Percentiles rank a stretch among this genome's conserved stretches.
Evolutionary conservation across 2,113 vertebrate species (phyloP).

Genomic region (Ramphastos sulfuratus): DNA sequence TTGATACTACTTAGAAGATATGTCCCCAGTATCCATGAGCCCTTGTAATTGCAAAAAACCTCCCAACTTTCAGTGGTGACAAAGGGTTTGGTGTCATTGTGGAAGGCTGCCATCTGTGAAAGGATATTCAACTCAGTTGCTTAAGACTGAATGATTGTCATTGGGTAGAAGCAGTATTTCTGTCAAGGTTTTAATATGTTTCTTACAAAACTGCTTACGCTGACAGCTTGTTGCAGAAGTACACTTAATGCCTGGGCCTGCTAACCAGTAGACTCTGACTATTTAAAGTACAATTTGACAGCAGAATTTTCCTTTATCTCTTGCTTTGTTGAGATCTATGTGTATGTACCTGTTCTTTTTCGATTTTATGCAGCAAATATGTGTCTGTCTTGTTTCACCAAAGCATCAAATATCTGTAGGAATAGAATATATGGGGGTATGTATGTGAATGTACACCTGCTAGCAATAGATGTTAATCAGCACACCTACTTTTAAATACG

Average conservation of each 20-base stretch:
- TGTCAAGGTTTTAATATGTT: slow-evolving; percentile 39
- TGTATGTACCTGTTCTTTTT: neutral
- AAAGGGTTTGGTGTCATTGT: slow-evolving; percentile 10
- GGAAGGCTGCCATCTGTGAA: slow-evolving; percentile 33
- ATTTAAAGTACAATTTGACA: neutral
- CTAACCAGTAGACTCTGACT: neutral
- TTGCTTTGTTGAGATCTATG: neutral
- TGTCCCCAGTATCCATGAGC: neutral
- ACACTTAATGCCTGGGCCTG: neutral
- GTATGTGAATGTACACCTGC: neutral
- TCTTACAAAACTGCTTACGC: neutral
- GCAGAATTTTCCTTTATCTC: neutral
- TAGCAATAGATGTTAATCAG: neutral
- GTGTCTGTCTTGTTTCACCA: neutral
- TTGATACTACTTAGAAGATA: neutral
- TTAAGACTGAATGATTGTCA: slow-evolving; percentile 53
- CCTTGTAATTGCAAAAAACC: neutral
- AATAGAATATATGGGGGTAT: neutral
- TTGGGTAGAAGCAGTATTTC: slow-evolving; percentile 37
- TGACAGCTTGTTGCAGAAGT: slow-evolving; percentile 43
- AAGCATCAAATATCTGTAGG: neutral
- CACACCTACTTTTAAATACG: neutral
- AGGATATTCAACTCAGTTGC: slow-evolving; percentile 36
- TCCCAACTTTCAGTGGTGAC: neutral
- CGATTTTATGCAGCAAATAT: neutral